These are phyloP conservation scores for Neolamprologus longior DNA, from an alignment of 2,113 vertebrate species.

Conservation along the genomic window DNA sequence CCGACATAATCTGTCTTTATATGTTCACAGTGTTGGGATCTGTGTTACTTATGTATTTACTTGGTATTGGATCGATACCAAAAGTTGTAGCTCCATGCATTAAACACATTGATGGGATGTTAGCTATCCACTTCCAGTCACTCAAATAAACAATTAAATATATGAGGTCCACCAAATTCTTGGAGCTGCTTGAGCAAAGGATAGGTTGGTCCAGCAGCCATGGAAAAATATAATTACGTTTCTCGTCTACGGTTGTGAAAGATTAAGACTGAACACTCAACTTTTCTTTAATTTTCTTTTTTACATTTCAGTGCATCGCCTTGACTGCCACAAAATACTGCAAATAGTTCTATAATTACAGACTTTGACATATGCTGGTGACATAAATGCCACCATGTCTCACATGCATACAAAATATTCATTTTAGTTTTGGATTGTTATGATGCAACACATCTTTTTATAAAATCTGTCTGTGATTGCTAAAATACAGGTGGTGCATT, in stretches of 20 bases:
- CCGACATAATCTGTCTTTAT: background rate
- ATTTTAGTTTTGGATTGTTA: background rate
- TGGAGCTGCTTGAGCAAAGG: background rate
- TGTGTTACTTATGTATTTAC: background rate
- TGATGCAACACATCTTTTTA: background rate
- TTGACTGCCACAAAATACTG: background rate
- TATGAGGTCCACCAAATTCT: background rate
- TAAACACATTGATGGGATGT: background rate
- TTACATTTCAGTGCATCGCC: background rate
- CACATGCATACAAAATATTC: background rate
- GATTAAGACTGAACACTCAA: background rate
- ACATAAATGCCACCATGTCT: background rate
- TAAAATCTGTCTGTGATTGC: background rate
- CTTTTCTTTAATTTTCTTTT: background rate
- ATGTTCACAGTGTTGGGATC: background rate
- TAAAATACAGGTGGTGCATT: background rate
- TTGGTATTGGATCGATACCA: background rate
- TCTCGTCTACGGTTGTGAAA: background rate
- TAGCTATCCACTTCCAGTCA: background rate
- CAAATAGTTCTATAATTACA: background rate
- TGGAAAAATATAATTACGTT: background rate
- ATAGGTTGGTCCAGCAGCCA: background rate
- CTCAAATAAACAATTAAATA: background rate
- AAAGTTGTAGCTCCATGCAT: background rate
- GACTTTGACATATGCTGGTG: background rate